Evolutionary conservation across 2,888 invertebrate genomes (phyloP).

Genomic region (Caenorhabditis sp.): DNA sequence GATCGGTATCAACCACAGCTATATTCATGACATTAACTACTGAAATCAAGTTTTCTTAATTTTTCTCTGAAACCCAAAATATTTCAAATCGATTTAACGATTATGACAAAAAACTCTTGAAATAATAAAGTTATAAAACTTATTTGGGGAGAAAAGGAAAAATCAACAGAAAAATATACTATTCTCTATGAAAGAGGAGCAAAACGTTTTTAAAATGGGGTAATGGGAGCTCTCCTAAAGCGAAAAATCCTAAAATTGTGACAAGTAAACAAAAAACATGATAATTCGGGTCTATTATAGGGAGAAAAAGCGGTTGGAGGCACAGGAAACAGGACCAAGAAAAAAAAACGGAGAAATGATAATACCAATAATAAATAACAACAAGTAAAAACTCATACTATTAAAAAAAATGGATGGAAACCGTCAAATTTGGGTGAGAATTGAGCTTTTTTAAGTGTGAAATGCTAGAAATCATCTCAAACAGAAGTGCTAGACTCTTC

Average conservation of each 20-base stretch:
- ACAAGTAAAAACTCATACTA: background rate
- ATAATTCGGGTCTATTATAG: background rate
- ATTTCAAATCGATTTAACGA: background rate
- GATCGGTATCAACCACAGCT: conserved; percentile 29
- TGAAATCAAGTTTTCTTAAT: background rate
- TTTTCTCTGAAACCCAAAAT: too few relatives aligned
- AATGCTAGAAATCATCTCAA: background rate
- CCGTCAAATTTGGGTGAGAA: background rate
- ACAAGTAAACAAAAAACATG: conserved; percentile 2
- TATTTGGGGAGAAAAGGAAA: background rate
- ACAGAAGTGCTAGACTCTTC: background rate
- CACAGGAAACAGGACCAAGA: background rate
- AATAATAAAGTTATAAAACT: background rate
- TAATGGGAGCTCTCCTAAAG: background rate
- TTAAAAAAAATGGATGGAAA: background rate
- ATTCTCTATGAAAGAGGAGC: conserved; percentile 3
- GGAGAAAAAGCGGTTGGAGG: background rate
- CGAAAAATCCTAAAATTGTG: conserved; percentile 3
- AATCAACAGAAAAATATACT: conserved; percentile 1
- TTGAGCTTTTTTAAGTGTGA: background rate
- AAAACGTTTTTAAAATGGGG: conserved; percentile 7
- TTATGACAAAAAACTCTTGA: background rate
- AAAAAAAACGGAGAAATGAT: background rate
- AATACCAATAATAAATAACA: background rate
- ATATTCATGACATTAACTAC: conserved; percentile 10